These are phyloP conservation scores for Sanderia malayensis DNA, from an alignment of 30 jellyfish, hydroid and myxozoan species.

Conservation along the genomic window DNA sequence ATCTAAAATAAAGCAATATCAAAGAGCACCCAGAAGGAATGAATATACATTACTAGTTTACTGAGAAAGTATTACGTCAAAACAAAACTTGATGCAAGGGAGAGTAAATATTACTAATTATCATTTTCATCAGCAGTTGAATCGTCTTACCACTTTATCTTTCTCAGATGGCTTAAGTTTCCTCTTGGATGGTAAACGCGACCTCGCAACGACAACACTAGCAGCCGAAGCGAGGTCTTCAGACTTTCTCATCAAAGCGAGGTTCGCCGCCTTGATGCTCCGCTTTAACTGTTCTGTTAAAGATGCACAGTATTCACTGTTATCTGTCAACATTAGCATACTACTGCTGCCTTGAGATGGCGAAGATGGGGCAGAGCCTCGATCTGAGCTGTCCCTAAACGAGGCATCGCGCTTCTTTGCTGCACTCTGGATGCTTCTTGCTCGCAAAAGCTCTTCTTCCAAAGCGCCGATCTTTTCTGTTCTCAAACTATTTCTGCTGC, in stretches of 20 bases:
- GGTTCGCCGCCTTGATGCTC: conserved; percentile 13
- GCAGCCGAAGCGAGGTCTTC: neutral
- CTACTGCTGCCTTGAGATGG: neutral
- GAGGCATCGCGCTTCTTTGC: neutral
- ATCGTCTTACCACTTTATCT: too few species aligned
- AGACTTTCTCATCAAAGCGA: neutral
- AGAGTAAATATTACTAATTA: too few species aligned
- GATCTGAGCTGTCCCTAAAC: neutral
- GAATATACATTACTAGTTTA: too few species aligned
- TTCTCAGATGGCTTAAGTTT: conserved; percentile 8
- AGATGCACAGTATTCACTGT: neutral
- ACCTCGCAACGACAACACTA: too few species aligned
- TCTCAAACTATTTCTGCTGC: conserved; percentile 15
- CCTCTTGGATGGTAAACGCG: conserved; percentile 14
- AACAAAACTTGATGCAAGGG: too few species aligned
- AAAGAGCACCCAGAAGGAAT: too few species aligned
- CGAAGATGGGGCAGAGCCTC: conserved; percentile 1
- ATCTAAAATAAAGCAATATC: too few species aligned
- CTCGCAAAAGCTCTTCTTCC: conserved; percentile 37
- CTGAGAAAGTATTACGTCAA: too few species aligned
- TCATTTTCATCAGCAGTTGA: too few species aligned
- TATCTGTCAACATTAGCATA: neutral
- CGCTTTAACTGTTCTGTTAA: conserved; percentile 8
- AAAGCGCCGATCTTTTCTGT: conserved; percentile 5
- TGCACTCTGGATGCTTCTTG: conserved; percentile 10